Evolutionary conservation across 2,888 invertebrate species (phyloP).

Genomic region (Trichacis sp.): DNA sequence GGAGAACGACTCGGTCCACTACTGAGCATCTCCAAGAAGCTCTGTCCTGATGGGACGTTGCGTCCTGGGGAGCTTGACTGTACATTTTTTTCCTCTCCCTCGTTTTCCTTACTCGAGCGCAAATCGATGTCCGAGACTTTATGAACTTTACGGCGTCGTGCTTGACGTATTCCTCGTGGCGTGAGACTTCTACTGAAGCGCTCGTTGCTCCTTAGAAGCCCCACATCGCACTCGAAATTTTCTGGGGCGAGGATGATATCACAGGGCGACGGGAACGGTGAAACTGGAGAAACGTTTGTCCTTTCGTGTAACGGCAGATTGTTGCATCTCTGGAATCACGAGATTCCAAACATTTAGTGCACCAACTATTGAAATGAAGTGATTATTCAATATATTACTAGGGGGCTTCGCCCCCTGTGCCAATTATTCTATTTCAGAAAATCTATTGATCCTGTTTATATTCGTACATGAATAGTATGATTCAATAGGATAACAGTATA

Average conservation of each 20-base stretch:
- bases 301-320: conserved; percentile 64
- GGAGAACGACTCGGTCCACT: conserved; percentile 66
- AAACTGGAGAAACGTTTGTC: conserved; percentile 64
- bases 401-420: no score
- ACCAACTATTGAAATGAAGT: no score
- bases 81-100: conserved; percentile 52
- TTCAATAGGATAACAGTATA: no score
- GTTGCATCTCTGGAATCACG: conserved; percentile 56
- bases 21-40: conserved; percentile 65
- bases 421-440: no score
- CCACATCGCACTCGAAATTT: conserved; percentile 73
- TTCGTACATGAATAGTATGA: no score
- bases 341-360: no score
- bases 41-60: conserved; percentile 49
- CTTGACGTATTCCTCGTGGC: conserved; percentile 71
- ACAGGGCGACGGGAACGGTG: conserved; percentile 58
- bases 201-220: conserved; percentile 75
- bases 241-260: conserved; percentile 59
- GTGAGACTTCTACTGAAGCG: conserved; percentile 75
- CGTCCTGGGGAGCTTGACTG: conserved; percentile 49
- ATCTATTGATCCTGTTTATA: no score
- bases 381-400: no score
- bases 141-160: conserved; percentile 59
- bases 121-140: conserved; percentile 51
- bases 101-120: conserved; percentile 63